Conservation (phyloP, 2,113 vertebrate genomes). For the Sinocyclocheilus anophthalmus region DNA sequence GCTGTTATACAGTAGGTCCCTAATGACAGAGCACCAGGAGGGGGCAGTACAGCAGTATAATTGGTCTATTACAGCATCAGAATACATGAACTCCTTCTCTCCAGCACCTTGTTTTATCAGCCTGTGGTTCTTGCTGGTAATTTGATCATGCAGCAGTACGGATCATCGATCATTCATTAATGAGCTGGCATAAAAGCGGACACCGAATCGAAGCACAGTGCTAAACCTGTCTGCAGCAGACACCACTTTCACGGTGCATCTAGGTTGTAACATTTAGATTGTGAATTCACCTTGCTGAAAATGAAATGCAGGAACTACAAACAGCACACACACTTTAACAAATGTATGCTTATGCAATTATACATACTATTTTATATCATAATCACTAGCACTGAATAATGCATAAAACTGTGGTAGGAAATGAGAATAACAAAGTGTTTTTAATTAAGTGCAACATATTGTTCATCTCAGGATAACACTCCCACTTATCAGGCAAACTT, state of each 20-base stretch:
- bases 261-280: not conserved
- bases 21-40: conserved; percentile 42
- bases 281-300: not conserved
- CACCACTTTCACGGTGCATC: not conserved
- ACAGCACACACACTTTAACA: not conserved
- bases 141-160: conserved; percentile 45
- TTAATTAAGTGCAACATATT: not conserved
- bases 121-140: conserved; percentile 47
- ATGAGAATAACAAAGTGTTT: conserved; percentile 1
- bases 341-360: conserved; percentile 11
- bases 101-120: conserved; percentile 30
- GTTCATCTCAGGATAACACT: conserved; percentile 8
- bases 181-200: conserved; percentile 31
- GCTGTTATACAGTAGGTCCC: not conserved
- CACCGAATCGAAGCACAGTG: conserved; percentile 28
- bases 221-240: conserved; percentile 34
- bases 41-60: conserved; percentile 43
- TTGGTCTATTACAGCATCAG: conserved; percentile 4
- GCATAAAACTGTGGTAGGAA: not conserved
- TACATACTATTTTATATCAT: conserved; percentile 7
- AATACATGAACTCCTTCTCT: conserved; percentile 26
- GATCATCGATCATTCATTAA: conserved; percentile 50
- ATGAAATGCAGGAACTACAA: not conserved
- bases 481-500: not conserved
- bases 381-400: conserved; percentile 7